phyloP scores from a whole-genome alignment of 2,113 vertebrate species.

The Cairina moschata region DNA sequence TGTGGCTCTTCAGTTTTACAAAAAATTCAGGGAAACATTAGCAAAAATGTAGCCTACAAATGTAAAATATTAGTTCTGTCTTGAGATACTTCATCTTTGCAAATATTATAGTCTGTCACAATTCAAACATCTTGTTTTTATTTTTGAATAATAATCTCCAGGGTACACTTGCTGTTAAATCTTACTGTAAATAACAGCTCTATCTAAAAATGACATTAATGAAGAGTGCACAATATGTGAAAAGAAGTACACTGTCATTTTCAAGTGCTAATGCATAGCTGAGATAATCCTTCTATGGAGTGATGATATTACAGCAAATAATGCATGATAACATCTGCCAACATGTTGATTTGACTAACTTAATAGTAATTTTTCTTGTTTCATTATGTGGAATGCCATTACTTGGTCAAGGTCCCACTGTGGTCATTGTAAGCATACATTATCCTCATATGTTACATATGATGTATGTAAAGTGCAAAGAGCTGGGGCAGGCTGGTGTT shows the following conservation, averaged over 20 bases:
- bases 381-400: background rate
- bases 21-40: background rate
- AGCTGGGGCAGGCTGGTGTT: background rate
- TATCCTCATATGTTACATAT: background rate
- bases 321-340: background rate
- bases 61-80: background rate
- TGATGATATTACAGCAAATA: background rate
- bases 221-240: background rate
- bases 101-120: background rate
- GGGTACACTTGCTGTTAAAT: background rate
- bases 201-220: conserved; percentile 1
- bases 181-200: background rate
- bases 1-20: background rate
- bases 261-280: background rate
- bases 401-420: background rate
- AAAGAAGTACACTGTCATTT: conserved; percentile 26
- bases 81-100: background rate
- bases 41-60: background rate
- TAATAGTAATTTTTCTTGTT: background rate
- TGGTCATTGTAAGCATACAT: background rate
- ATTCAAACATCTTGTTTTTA: background rate
- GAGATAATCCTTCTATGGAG: background rate
- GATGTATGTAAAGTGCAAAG: background rate
- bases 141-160: background rate
- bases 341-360: background rate